Conservation (phyloP, 2,113 vertebrate species). For the Engraulis encrasicolus region DNA sequence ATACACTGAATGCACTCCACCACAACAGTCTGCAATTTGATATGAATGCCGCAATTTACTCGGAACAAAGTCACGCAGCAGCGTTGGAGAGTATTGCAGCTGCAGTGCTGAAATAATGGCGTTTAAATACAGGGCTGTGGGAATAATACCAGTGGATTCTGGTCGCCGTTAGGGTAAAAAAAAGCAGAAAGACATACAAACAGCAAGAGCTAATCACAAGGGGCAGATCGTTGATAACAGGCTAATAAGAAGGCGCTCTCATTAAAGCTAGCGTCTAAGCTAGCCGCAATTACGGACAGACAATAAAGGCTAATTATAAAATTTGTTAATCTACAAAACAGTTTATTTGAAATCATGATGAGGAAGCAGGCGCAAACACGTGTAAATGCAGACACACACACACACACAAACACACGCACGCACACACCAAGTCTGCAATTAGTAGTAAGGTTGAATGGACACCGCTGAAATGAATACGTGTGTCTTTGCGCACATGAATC, state of each 20-base stretch:
- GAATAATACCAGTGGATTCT: not conserved
- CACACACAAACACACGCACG: conserved; percentile 17
- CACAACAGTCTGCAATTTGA: conserved; percentile 20
- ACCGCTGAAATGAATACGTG: not conserved
- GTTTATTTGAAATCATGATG: not conserved
- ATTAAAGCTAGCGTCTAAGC: not conserved
- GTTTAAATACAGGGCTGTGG: conserved; percentile 5
- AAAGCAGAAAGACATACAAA: not conserved
- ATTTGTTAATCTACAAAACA: not conserved
- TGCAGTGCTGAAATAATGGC: not conserved
- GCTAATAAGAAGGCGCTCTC: conserved; percentile 4
- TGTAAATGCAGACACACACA: conserved; percentile 19
- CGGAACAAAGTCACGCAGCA: conserved; percentile 7
- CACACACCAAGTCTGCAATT: not conserved
- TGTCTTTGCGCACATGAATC: not conserved
- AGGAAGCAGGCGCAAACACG: not conserved
- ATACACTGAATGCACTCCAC: conserved; percentile 4
- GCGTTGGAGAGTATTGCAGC: not conserved
- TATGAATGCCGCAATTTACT: conserved; percentile 11
- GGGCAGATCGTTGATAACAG: not conserved
- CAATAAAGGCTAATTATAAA: not conserved
- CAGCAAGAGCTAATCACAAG: not conserved
- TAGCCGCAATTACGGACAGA: not conserved
- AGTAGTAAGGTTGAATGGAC: not conserved
- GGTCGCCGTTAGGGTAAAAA: not conserved